These are phyloP conservation scores for Cepphus grylle DNA, from an alignment of 2,113 vertebrate genomes.

Conservation along the genomic window DNA sequence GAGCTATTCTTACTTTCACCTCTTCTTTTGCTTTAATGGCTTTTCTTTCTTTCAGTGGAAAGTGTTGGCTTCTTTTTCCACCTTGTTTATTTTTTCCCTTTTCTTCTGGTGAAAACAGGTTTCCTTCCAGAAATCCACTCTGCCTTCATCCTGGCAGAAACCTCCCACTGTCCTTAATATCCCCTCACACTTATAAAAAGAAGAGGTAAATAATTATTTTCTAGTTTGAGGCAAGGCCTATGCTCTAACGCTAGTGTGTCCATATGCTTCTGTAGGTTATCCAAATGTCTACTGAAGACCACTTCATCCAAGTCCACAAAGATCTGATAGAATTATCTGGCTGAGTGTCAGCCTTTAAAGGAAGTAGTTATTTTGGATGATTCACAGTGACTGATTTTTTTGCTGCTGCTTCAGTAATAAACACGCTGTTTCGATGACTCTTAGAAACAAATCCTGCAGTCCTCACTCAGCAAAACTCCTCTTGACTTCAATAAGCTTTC, in stretches of 20 bases:
- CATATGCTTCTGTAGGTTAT: background rate
- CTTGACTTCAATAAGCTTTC: background rate
- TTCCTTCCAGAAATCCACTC: slow-evolving; percentile 25
- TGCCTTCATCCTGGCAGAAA: background rate
- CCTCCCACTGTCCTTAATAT: slow-evolving; percentile 18
- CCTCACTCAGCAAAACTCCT: slow-evolving; percentile 4
- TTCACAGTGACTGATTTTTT: slow-evolving; percentile 45
- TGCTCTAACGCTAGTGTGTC: background rate
- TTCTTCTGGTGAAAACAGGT: slow-evolving; percentile 29
- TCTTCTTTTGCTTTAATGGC: background rate
- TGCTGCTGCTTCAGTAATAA: slow-evolving; percentile 60
- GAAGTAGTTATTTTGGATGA: slow-evolving; percentile 56
- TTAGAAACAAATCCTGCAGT: slow-evolving; percentile 8
- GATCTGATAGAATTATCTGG: slow-evolving; percentile 40
- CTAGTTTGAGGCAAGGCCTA: background rate
- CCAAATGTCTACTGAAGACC: background rate
- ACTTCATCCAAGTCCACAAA: background rate
- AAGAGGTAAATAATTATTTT: background rate
- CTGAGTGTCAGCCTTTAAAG: slow-evolving; percentile 26
- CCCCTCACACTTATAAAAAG: background rate
- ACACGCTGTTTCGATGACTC: slow-evolving; percentile 41
- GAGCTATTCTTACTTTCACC: background rate
- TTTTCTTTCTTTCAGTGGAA: slow-evolving; percentile 27
- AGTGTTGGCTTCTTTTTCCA: slow-evolving; percentile 3
- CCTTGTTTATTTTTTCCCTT: slow-evolving; percentile 16